Base-by-base conservation (phyloP, 2,888 invertebrate genomes). In the Scaptomyza cyrtandrae region DNA sequence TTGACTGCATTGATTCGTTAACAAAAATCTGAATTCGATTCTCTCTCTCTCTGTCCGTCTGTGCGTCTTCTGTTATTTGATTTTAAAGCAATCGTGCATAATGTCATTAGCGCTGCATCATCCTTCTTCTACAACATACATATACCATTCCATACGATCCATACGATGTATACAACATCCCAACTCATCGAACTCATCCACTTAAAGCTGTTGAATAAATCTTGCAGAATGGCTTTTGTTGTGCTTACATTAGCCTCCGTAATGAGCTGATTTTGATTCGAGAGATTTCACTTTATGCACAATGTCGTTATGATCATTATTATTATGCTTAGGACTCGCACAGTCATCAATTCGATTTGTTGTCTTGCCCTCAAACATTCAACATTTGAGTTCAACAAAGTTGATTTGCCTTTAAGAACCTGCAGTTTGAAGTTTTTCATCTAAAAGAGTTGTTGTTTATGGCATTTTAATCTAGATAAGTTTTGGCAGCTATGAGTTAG, bases 161-260 rank as follows among this genome's bases (percentile, higher is more conserved):
- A n/a, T n/a, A n/a, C n/a, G n/a, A n/a, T n/a, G n/a, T n/a, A n/a
- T n/a, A n/a, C n/a, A n/a, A n/a, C 10, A 16, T 19, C 9, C 13
- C 33, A 10, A n/a, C 50, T 49, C 19, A 13, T 3, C 29, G 10
- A 19, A 14, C 13, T n/a, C 57, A 58, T 58, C 55, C 71, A 75
- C 85, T 75, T 71, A 74, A 72, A 76, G 87, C 75, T 71, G 82
- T 63, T 82, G 77, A 88, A 89, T 78, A 88, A 75, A 80, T 73
- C 75, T 87, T 60, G 78, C 86, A 80, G 83, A 84, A 84, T 84
- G 75, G 83, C 88, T 83, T 83, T 88, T 88, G 88, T 88, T 88
- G 81, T 88, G 88, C 87, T 88, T 88, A 89, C 88, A 88, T 88
- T 88, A 88, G 88, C 88, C 89, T 88, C 80, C 80, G 87, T 88